Conservation (phyloP, 2,888 invertebrate genomes). For the Stenolophus ochropezus region DNA sequence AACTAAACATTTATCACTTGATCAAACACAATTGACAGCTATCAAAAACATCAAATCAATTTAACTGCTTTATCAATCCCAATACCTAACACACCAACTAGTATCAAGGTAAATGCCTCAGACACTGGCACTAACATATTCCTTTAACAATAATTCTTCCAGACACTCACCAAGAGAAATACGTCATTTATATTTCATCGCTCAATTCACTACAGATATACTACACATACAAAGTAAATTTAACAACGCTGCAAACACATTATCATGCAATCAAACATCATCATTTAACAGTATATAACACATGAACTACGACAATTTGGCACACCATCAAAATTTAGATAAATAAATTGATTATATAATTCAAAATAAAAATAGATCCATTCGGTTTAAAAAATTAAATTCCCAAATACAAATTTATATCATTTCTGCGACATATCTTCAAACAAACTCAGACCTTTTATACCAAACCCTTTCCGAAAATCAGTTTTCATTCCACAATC, state of each 20-base stretch:
- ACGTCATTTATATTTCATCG: background rate
- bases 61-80: background rate
- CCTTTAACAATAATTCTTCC: background rate
- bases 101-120: background rate
- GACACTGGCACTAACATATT: background rate
- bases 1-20: background rate
- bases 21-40: too few relatives aligned
- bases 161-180: background rate
- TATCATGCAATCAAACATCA: too few relatives aligned
- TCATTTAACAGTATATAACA: too few relatives aligned
- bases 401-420: background rate
- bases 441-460: background rate
- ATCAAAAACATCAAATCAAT: too few relatives aligned
- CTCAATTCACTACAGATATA: background rate
- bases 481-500: background rate
- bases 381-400: background rate
- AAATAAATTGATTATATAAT: background rate
- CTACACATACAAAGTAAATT: background rate
- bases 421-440: background rate
- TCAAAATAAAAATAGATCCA: background rate
- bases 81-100: background rate
- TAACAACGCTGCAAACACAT: too few relatives aligned
- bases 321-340: background rate
- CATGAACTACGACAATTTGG: too few relatives aligned
- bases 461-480: background rate